Evolutionary conservation across 2,888 invertebrate genomes (phyloP).

Genomic region (Agrochola lota): DNA sequence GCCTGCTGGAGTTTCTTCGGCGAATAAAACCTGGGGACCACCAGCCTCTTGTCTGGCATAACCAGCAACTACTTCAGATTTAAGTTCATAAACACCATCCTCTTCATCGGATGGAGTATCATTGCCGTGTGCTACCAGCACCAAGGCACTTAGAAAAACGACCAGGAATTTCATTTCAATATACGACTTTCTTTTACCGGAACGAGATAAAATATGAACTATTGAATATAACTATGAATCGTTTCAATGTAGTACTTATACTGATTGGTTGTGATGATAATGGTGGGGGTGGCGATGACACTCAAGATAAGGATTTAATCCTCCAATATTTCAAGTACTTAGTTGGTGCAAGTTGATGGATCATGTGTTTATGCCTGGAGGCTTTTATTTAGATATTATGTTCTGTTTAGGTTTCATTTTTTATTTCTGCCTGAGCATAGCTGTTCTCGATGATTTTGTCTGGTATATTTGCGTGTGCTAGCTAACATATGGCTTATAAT

Average conservation of each 20-base stretch:
- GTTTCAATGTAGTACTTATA: constrained; percentile 18
- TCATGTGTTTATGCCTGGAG: no score
- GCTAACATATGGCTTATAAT: no score
- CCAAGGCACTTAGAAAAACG: constrained; percentile 14
- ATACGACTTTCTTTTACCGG: not conserved
- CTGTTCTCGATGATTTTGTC: no score
- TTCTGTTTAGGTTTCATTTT: no score
- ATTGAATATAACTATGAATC: not conserved
- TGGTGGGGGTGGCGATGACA: not conserved
- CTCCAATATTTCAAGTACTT: not conserved
- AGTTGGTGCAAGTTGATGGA: no score
- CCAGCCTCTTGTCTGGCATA: constrained; percentile 6
- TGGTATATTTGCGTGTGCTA: no score
- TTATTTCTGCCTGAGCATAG: no score
- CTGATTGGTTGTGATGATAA: not conserved
- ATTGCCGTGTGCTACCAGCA: constrained; percentile 9
- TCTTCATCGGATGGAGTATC: not conserved
- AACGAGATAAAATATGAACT: not conserved
- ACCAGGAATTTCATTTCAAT: constrained; percentile 20
- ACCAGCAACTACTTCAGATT: not conserved
- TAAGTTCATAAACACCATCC: not conserved
- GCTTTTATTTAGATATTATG: no score
- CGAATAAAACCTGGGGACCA: not conserved
- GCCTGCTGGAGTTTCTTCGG: not conserved
- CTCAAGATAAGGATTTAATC: constrained; percentile 2